These are phyloP conservation scores for Collichthys lucidus DNA, from an alignment of 2,113 vertebrate species.

Conservation along the genomic window DNA sequence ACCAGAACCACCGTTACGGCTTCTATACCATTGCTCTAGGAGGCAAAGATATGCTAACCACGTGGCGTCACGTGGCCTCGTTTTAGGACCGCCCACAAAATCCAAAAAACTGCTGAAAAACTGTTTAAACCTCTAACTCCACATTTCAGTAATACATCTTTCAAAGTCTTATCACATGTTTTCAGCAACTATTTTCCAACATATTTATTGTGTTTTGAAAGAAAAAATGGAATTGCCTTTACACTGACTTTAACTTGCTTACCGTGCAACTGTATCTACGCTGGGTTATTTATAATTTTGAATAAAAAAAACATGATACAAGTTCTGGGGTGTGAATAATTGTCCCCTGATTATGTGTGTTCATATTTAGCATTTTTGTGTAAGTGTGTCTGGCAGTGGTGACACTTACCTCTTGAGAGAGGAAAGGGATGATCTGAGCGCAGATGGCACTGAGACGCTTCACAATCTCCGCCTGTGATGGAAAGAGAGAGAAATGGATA, in stretches of 20 bases:
- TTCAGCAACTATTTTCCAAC: too few relatives aligned
- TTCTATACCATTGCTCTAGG: too few relatives aligned
- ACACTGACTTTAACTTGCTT: neutral
- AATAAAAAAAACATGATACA: slow-evolving; percentile 7
- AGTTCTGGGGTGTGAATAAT: slow-evolving; percentile 1
- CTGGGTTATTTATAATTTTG: neutral
- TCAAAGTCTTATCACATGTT: too few relatives aligned
- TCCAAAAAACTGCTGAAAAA: too few relatives aligned
- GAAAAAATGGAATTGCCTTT: too few relatives aligned
- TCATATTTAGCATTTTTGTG: slow-evolving; percentile 26
- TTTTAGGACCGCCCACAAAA: too few relatives aligned
- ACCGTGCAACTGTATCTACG: neutral
- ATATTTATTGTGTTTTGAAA: too few relatives aligned
- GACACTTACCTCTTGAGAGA: slow-evolving; percentile 93
- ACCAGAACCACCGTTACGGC: too few relatives aligned
- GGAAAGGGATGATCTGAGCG: slow-evolving; percentile 93
- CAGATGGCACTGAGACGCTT: slow-evolving; percentile 94
- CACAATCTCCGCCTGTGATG: slow-evolving; percentile 91
- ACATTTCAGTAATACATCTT: too few relatives aligned
- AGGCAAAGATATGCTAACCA: too few relatives aligned
- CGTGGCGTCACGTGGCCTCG: too few relatives aligned
- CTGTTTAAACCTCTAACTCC: too few relatives aligned
- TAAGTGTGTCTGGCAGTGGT: slow-evolving; percentile 53
- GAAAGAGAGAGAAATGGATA: slow-evolving; percentile 43
- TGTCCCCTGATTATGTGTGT: slow-evolving; percentile 16